Evolutionary conservation across 2,113 vertebrate genomes (phyloP).

Genomic region (Alethe castanea): DNA sequence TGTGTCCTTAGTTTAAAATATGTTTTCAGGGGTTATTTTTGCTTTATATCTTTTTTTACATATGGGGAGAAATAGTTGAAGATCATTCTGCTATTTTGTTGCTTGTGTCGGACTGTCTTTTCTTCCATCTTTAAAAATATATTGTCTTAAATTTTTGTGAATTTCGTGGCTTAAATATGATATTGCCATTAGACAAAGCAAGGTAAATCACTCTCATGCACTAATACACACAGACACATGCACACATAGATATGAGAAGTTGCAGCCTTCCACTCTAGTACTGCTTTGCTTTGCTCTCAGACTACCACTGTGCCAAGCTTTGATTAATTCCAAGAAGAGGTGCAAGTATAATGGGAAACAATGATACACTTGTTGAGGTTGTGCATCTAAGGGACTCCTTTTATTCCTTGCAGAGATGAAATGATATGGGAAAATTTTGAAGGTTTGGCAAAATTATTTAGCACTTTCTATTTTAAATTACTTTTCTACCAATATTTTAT

Average conservation of each 20-base stretch:
- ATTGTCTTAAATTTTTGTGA: background rate
- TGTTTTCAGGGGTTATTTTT: background rate
- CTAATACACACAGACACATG: background rate
- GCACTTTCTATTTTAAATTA: background rate
- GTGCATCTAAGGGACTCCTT: background rate
- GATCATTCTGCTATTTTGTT: background rate
- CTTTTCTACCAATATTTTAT: background rate
- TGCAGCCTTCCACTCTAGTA: background rate
- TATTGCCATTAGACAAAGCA: background rate
- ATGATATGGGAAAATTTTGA: background rate
- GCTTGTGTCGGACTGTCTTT: background rate
- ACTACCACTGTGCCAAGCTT: background rate
- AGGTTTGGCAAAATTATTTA: background rate
- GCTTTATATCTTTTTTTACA: background rate
- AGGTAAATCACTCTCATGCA: background rate
- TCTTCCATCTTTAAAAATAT: background rate
- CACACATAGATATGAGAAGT: fast-evolving
- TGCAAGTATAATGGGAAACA: background rate
- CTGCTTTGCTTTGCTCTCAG: background rate
- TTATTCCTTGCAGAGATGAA: background rate
- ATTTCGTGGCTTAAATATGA: background rate
- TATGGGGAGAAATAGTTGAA: background rate
- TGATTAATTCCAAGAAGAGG: background rate
- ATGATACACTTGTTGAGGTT: background rate
- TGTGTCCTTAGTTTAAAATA: background rate